phyloP scores from a whole-genome alignment of 2,113 vertebrate genomes.

The Sinocyclocheilus grahami region DNA sequence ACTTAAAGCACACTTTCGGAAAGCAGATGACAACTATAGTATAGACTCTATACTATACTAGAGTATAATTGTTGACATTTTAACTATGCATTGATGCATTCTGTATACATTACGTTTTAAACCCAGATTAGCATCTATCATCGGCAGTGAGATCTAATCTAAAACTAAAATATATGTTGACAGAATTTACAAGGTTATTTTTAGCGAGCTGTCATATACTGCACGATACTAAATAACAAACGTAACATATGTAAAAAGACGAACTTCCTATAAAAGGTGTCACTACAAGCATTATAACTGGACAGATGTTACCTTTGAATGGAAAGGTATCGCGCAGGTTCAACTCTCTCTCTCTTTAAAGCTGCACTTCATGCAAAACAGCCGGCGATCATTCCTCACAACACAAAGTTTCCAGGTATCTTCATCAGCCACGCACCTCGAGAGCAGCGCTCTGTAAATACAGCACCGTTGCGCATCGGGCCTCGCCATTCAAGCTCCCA shows the following conservation, averaged over 20 bases:
- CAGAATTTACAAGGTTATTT: neutral
- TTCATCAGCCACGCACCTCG: slow-evolving; percentile 4
- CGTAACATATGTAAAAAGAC: neutral
- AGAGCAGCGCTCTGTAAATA: slow-evolving; percentile 38
- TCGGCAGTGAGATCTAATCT: neutral
- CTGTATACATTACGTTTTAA: neutral
- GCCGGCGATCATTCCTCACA: neutral
- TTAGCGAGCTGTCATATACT: neutral
- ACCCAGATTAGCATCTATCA: neutral
- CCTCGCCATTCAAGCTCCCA: neutral
- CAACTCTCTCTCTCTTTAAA: slow-evolving; percentile 2
- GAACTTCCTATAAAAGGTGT: neutral
- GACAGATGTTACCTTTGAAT: slow-evolving; percentile 55
- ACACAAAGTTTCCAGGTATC: neutral
- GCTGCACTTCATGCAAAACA: neutral
- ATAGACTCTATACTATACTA: neutral
- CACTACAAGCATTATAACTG: neutral
- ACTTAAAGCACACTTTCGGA: neutral
- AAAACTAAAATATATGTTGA: neutral
- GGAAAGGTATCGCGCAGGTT: slow-evolving; percentile 35
- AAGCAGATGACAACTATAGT: neutral
- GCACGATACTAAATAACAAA: neutral
- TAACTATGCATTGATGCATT: neutral
- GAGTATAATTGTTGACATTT: neutral
- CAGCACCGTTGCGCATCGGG: slow-evolving; percentile 33